Conservation (phyloP, 2,797 vertebrate species). For the Acridotheres tristis region DNA sequence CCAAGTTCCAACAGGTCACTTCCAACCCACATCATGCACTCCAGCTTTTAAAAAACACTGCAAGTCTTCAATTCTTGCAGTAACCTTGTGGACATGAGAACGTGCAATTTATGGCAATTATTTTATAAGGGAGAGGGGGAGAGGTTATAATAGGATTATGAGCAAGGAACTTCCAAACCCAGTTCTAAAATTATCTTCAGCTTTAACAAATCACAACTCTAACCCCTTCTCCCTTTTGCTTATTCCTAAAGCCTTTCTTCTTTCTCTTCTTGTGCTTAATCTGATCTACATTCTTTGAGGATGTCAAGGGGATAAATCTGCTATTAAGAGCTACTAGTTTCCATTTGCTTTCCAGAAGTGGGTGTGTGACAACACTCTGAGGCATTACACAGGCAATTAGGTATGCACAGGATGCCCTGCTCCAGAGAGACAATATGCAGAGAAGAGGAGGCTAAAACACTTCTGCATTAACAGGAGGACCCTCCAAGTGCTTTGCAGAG, state of each 20-base stretch:
- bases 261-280: background rate
- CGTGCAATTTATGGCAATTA: background rate
- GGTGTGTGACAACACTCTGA: background rate
- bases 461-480: background rate
- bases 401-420: background rate
- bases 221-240: background rate
- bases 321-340: background rate
- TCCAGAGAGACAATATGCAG: background rate
- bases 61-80: background rate
- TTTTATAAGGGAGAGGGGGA: background rate
- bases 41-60: background rate
- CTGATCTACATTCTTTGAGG: background rate
- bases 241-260: background rate
- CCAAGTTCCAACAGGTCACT: background rate
- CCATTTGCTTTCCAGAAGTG: background rate
- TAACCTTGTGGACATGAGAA: background rate
- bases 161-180: background rate
- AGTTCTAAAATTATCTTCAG: background rate
- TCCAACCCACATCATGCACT: background rate
- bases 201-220: background rate
- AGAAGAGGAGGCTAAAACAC: background rate
- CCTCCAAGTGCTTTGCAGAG: background rate
- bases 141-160: background rate
- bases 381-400: background rate
- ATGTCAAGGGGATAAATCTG: constrained; percentile 10